Base-by-base conservation (phyloP, 2,888 invertebrate species). In the Disparrhopalites patrizii region DNA sequence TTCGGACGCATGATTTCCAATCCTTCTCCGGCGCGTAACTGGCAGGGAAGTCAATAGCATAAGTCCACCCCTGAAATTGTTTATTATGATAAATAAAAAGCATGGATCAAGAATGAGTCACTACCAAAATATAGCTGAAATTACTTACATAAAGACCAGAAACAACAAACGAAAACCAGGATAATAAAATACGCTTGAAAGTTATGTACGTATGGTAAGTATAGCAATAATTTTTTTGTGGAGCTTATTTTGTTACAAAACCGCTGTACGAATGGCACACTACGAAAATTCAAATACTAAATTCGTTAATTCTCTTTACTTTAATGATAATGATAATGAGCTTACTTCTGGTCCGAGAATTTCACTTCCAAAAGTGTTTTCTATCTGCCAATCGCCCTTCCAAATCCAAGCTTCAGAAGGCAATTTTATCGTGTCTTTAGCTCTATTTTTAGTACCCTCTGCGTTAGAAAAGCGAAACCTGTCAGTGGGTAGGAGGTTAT, bases 381-480 rank as follows among this genome's bases (percentile, higher is more conserved):
- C 92, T 64, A 92, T 82, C 76, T 89, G 87, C 94, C 95, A 95
- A 73, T 93, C 92, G 2, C 91, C 91, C 81, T 96, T 95, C 95
- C 95, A 96, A 77, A 92, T 90, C 95, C 95, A 96, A 18, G 93
- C 92, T 87, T 92, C 89, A 0, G 94, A 93, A 5, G 95, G 95
- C 54, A 95, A 80, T 69, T 90, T 83, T 68, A 95, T 91, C 78
- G 86, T 87, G 76, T 90, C 88, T 72, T 90, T 87, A 33, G 87
- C 85, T 66, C 91, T 83, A 76, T 91, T 89, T 36, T 85, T 83
- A 8, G 85, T 85, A 5, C 95, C 95, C 82, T 93, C 91, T 76
- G 85, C 85, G 74, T 87, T 90, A 15, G 93, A 94, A 82, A 90
- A 94, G 76, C 86, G 87, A 77, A 87, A 89, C 70, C 95, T 85